phyloP scores from a whole-genome alignment of 2,113 vertebrate species.

The Chlamydotis undulata region DNA sequence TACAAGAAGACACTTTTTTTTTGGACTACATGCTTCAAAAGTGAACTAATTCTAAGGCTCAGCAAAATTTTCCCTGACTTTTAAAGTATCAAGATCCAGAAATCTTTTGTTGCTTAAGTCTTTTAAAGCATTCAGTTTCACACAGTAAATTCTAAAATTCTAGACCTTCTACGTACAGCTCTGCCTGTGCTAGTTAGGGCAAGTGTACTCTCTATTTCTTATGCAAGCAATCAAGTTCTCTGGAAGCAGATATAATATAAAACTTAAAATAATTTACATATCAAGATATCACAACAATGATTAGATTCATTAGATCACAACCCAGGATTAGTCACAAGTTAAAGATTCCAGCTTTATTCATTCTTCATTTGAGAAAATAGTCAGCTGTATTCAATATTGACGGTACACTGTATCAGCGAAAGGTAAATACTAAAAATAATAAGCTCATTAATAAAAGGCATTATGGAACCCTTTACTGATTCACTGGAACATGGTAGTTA shows the following conservation, averaged over 20 bases:
- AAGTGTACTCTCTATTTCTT: not conserved
- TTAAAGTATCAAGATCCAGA: not conserved
- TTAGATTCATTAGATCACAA: not conserved
- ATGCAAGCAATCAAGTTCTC: not conserved
- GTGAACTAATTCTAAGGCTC: not conserved
- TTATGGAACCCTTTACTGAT: not conserved
- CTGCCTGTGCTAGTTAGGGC: not conserved
- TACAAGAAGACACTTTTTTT: not conserved
- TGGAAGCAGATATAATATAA: not conserved
- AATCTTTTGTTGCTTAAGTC: not conserved
- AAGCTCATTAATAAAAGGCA: not conserved
- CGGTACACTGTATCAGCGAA: not conserved
- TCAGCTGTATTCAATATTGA: not conserved
- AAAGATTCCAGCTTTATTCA: not conserved
- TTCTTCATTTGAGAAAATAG: not conserved
- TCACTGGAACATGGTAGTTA: not conserved
- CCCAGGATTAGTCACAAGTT: not conserved
- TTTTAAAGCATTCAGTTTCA: not conserved
- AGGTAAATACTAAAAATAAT: conserved; percentile 1
- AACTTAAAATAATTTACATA: not conserved
- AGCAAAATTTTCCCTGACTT: not conserved
- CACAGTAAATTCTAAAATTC: not conserved
- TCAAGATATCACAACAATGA: not conserved
- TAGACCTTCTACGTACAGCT: not conserved
- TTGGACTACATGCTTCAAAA: not conserved